Base-by-base conservation (phyloP, 2,797 vertebrate species). In the Schizothorax lantsangensis region DNA sequence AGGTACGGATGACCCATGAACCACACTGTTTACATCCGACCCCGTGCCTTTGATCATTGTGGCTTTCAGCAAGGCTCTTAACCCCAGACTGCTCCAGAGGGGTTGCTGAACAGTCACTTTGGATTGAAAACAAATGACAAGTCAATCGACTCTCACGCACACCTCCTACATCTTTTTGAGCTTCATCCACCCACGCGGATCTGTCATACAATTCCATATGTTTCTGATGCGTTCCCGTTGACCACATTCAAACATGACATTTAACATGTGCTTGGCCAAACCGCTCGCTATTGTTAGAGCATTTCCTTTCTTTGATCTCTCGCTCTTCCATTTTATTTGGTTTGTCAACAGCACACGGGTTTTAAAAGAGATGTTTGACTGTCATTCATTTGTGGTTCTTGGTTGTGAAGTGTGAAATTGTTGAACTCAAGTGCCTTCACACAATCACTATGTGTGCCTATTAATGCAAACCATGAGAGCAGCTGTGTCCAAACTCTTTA, bases 11-110 rank as follows among this genome's bases (percentile, higher is more conserved):
- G 84, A 79, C 84, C 84, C 26, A 30, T 71, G 36, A 84, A 59
- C 84, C 38, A 4, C 26, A 4, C 49, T 72, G 77, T 73, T 85
- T 80, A 38, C 30, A 33, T 62, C 14, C n/a, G 36, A 79, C 52
- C 15, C 19, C 40, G 2, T 71, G 26, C 69, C 57, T 81, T 86
- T 74, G 68, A 86, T 81, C 69, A 59, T 2, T 21, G 49, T 86
- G 49, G 26, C 49, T 36, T 73, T 47, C 2, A 47, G 38, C 36
- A 33, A 62, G 52, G 40, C 54, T 45, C 40, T 47, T 59, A 80
- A 86, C 69, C 57, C n/a, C 30, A n/a, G 49, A 17, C 49, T 45
- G n/a, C 84, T 72, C 49, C 38, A 68, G 68, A 19, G 26, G 66
- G 23, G 30, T 68, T 68, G 23, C 40, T 45, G 19, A 6, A 40